Evolutionary conservation across 2,888 invertebrate species (phyloP), one percentile per base, ranked within the genome.

Genomic region (Heteropelma amictum): DNA sequence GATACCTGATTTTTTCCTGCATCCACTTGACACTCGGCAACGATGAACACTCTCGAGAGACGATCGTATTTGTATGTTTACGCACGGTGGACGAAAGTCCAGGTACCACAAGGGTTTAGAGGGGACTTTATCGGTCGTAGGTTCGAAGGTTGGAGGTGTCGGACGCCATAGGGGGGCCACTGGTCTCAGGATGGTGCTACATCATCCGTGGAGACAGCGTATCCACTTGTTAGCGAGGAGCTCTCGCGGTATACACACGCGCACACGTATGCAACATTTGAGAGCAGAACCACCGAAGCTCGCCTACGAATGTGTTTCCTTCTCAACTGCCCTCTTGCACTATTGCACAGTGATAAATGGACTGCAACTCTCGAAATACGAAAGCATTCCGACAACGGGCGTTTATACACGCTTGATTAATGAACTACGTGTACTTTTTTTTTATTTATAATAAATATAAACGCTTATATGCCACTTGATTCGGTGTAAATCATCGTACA

Each of bases 291-390:
- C 85, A 87, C 87, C 83, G 83, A 73, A 68, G 49, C 70, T 51
- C 74, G 68, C 84, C 86, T 87, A 87, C 86, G 86, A 87, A 87
- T 87, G 38, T 85, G 85, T 86, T 86, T 86, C 82, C 51, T 71
- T 58, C 35, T 67, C 54, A 33, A 61, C 65, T 40, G 35, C 54
- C 38, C 69, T 54, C 74, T 54, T 47, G 30, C 53, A 38, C 68
- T 61, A 70, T 64, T 45, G 58, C 65, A 49, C 83, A 70, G 81
- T 87, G 87, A 87, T 87, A 86, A 87, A 87, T 87, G 86, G 86
- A 87, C 87, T 87, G 84, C 85, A 86, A 85, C 85, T 84, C 86
- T 86, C 87, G 86, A 87, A 87, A 87, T 87, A 87, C 86, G 77
- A 84, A 85, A 83, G 86, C 85, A 87, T 87, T 87, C 86, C 86